Evolutionary conservation across 2,888 invertebrate species (phyloP), one percentile per base, ranked within the genome.

Genomic region (Ganaspis brasiliensis): DNA sequence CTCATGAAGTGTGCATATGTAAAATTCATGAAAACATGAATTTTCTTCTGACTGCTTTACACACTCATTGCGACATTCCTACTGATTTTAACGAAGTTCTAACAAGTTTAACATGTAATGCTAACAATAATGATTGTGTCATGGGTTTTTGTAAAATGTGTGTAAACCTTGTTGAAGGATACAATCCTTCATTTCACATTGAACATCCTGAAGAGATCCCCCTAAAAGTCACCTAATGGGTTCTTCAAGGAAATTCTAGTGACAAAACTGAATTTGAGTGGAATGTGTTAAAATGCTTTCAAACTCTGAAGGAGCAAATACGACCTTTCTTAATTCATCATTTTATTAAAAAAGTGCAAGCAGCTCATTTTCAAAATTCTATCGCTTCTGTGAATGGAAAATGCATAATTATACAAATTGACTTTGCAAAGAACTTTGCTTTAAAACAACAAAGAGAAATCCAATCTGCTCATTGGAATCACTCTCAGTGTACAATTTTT

Each of bases 401-500:
- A 35, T 35, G 35, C 9, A 35, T 35, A 35, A 9, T 35, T 35
- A 6, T 35, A 9, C 35, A 35, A 35, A 35, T 35, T 35, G 35
- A 35, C 9, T 35, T 6, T 35, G 35, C 35, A 35, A 9, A 35
- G 35, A 35, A 35, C 35, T 35, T 35, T 35, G 35, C 35, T 35
- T 35, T 35, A n/a, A n/a, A n/a, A n/a, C n/a, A n/a, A n/a, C n/a
- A n/a, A n/a, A 35, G 35, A 35, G 35, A 35, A 35, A 35, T 35
- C 9, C 35, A 35, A 35, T 35, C 35, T 35, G 35, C 35, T 35
- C 35, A 35, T 9, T 35, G 35, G 35, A 35, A 35, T 9, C 35
- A 35, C 9, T 35, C 35, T 35, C 31, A 63, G 31, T 21, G 31
- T 31, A 63, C 63, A 26, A 63, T 63, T 63, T 63, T 63, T n/a